phyloP scores from a whole-genome alignment of 64 coral and sea anemone genomes.

The Montipora efflorescens region DNA sequence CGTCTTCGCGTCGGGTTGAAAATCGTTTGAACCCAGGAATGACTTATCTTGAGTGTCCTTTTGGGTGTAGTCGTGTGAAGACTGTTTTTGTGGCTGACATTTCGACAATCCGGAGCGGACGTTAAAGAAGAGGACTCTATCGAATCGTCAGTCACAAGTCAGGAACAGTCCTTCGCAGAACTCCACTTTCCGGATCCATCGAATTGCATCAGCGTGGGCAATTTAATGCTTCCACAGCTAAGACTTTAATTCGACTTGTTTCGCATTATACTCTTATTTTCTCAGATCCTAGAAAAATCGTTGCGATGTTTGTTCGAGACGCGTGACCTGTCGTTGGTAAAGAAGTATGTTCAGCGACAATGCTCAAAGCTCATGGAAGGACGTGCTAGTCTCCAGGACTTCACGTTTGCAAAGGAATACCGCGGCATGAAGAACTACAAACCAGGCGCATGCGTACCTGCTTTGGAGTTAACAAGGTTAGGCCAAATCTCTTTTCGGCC shows the following conservation, averaged over 20 bases:
- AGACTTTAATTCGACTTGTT: background rate
- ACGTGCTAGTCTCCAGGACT: conserved; percentile 84
- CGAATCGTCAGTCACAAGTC: too few species aligned
- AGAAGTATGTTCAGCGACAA: conserved; percentile 87
- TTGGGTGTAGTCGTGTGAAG: too few species aligned
- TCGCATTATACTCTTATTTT: background rate
- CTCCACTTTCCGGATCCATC: too few species aligned
- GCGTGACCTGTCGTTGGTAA: conserved; percentile 83
- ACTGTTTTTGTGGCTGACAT: too few species aligned
- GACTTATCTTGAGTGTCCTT: too few species aligned
- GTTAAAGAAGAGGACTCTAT: too few species aligned
- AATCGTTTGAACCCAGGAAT: too few species aligned
- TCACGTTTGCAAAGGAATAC: conserved; percentile 96
- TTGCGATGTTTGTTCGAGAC: conserved; percentile 84
- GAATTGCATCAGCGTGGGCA: too few species aligned
- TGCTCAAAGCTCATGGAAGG: conserved; percentile 88
- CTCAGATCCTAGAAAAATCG: conserved; percentile 88
- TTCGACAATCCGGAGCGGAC: too few species aligned
- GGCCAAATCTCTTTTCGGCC: too few species aligned
- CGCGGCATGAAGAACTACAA: conserved; percentile 90
- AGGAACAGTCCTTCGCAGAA: too few species aligned
- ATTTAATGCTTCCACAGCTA: background rate
- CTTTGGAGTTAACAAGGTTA: conserved; percentile 88
- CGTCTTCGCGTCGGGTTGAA: too few species aligned
- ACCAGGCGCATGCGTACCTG: conserved; percentile 89